Conservation (phyloP, 2,888 invertebrate species). For the Pherbina coryleti region DNA sequence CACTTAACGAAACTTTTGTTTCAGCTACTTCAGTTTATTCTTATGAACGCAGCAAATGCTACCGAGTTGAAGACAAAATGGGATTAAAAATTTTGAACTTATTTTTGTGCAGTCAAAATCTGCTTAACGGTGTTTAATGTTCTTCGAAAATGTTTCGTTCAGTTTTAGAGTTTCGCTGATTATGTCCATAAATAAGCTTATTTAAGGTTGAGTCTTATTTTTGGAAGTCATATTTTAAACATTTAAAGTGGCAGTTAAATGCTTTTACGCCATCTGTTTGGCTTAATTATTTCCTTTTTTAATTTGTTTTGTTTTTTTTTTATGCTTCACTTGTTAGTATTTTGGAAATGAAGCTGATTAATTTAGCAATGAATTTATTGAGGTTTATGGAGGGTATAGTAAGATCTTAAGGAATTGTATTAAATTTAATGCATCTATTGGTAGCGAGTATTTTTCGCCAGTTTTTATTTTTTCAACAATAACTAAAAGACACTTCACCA, state of each 20-base stretch:
- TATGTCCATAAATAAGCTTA: background rate
- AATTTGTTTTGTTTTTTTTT: background rate
- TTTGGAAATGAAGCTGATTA: background rate
- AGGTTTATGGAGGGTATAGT: background rate
- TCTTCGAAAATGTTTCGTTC: background rate
- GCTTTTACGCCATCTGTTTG: background rate
- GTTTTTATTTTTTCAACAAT: no score
- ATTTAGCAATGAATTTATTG: constrained; percentile 3
- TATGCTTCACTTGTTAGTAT: background rate
- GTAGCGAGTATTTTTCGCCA: no score
- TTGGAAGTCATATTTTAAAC: constrained; percentile 1
- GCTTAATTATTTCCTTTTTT: background rate
- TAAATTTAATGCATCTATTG: no score
- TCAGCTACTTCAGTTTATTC: background rate
- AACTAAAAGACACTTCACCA: no score
- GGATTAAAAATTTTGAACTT: background rate
- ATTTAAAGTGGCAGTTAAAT: constrained; percentile 1
- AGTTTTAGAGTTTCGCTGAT: background rate
- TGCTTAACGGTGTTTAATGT: background rate
- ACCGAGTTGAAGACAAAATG: background rate
- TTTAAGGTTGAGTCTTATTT: background rate
- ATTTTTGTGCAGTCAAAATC: no score
- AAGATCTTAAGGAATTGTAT: no score
- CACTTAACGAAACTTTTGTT: constrained; percentile 12
- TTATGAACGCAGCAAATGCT: background rate